Conservation (phyloP, 1,140 invertebrate genomes). For the Trialeurodes vaporariorum region DNA sequence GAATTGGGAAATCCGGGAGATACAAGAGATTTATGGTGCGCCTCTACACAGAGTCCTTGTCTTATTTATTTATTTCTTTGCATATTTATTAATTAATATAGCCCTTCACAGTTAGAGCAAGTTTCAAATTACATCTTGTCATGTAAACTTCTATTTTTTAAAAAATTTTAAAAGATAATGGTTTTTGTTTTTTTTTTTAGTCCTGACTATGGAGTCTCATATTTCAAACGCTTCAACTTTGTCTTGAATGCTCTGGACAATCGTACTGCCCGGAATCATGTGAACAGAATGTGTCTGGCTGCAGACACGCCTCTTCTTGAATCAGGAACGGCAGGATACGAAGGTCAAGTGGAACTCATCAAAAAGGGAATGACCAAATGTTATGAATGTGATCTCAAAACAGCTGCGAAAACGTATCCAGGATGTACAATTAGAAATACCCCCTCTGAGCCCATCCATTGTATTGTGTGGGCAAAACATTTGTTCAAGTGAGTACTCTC, state of each 20-base stretch:
- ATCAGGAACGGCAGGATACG: conserved; percentile 92
- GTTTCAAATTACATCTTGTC: conserved; percentile 1
- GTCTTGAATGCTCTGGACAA: conserved; percentile 98
- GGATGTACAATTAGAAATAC: conserved; percentile 99
- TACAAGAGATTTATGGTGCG: no score
- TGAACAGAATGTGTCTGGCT: conserved; percentile 97
- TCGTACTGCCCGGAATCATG: conserved; percentile 89
- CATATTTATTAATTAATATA: no score
- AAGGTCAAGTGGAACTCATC: conserved; percentile 83
- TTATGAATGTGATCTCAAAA: conserved; percentile 92
- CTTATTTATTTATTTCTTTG: no score
- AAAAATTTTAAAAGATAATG: neutral
- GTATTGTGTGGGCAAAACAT: conserved; percentile 99
- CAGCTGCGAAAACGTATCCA: conserved; percentile 84
- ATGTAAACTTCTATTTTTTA: neutral
- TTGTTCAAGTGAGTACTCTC: conserved; percentile 87
- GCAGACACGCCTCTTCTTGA: conserved; percentile 89
- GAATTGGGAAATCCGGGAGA: no score
- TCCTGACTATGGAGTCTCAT: conserved; percentile 77
- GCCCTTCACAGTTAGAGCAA: no score
- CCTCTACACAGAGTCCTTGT: no score
- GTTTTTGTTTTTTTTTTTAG: conserved; percentile 44
- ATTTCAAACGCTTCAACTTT: conserved; percentile 83
- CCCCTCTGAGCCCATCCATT: conserved; percentile 98
- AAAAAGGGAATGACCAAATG: conserved; percentile 86